Conservation (phyloP, 1,140 invertebrate genomes). For the Megalonaias nervosa region DNA sequence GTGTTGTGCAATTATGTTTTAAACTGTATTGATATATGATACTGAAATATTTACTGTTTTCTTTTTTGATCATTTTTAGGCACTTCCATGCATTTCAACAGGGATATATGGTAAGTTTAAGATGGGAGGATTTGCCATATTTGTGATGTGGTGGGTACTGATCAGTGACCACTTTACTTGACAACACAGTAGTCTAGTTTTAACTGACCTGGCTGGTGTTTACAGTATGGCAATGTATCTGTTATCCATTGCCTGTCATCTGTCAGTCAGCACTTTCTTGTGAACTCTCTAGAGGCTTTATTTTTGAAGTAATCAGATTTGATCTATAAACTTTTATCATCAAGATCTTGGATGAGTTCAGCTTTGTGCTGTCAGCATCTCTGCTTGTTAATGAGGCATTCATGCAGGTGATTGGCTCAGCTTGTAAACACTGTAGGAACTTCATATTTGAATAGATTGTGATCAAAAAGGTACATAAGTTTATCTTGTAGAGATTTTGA, state of each 20-base stretch:
- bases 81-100: constrained; percentile 89
- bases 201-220: not conserved
- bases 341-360: too few species aligned
- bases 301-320: too few species aligned
- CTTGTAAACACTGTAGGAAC: too few species aligned
- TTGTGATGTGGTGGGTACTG: not conserved
- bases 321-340: too few species aligned
- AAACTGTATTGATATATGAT: not conserved
- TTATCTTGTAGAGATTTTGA: too few species aligned
- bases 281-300: too few species aligned
- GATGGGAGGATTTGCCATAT: not conserved
- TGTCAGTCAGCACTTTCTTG: not conserved
- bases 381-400: too few species aligned
- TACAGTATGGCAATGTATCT: not conserved
- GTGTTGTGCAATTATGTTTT: not conserved
- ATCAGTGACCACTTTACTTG: not conserved
- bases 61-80: constrained; percentile 57
- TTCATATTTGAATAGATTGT: too few species aligned
- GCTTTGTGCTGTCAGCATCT: too few species aligned
- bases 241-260: not conserved
- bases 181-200: not conserved
- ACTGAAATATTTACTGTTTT: constrained; percentile 15
- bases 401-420: too few species aligned
- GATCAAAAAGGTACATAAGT: too few species aligned
- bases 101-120: constrained; percentile 80